Evolutionary conservation across 2,113 vertebrate genomes (phyloP).

Genomic region (Cairina moschata): DNA sequence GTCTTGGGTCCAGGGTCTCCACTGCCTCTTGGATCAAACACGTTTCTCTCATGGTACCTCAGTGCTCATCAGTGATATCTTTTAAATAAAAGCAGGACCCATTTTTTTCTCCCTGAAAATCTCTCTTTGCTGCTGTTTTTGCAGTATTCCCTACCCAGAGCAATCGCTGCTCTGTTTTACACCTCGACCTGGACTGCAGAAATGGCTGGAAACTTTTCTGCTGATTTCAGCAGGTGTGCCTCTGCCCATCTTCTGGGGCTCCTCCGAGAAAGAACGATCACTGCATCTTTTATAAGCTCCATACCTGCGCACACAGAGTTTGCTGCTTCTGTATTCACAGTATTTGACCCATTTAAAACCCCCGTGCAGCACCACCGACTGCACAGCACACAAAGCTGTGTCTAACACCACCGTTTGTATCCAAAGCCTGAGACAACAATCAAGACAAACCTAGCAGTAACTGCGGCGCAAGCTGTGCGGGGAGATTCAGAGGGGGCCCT

Average conservation of each 20-base stretch:
- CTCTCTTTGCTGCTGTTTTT: neutral
- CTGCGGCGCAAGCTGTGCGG: neutral
- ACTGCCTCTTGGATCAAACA: neutral
- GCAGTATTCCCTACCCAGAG: neutral
- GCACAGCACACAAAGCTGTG: neutral
- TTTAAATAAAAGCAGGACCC: neutral
- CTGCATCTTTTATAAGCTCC: neutral
- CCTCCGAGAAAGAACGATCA: neutral
- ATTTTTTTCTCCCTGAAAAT: neutral
- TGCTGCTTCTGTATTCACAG: neutral
- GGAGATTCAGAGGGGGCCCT: neutral
- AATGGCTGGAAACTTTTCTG: neutral
- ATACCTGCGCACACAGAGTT: neutral
- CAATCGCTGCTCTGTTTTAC: neutral
- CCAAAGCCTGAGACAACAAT: constrained; percentile 1
- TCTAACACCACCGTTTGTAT: constrained; percentile 25
- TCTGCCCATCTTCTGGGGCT: neutral
- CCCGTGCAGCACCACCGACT: neutral
- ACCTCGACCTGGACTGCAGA: neutral
- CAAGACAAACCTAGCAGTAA: neutral
- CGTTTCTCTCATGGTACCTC: neutral
- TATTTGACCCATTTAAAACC: neutral
- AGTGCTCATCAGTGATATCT: neutral
- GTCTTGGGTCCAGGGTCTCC: neutral
- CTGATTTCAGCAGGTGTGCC: neutral